phyloP scores from a whole-genome alignment of 1,140 invertebrate species.

The Papilio aristodemus region DNA sequence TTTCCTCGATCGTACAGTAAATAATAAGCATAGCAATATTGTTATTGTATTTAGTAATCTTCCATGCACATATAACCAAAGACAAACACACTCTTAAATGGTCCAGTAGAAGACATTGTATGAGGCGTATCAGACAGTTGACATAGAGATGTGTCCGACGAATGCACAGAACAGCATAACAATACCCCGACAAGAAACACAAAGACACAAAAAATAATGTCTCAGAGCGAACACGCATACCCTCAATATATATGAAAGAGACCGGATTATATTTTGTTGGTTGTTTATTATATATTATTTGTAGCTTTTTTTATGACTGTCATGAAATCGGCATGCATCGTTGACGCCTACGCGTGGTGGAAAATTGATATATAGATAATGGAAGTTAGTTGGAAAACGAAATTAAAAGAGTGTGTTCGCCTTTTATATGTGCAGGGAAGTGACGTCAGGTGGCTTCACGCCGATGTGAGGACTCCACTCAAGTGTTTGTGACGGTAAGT shows the following conservation, averaged over 20 bases:
- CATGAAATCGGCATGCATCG: conserved; percentile 73
- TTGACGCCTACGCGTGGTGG: conserved; percentile 64
- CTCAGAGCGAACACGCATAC: conserved; percentile 49
- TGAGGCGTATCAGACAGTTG: conserved; percentile 51
- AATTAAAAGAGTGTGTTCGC: conserved; percentile 72
- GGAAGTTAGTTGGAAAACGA: conserved; percentile 50
- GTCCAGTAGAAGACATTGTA: conserved; percentile 53
- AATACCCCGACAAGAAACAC: conserved; percentile 20
- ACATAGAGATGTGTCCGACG: conserved; percentile 44
- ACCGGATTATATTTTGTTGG: conserved; percentile 44
- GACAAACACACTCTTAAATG: conserved; percentile 79
- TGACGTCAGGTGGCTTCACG: conserved; percentile 48
- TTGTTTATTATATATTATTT: conserved; percentile 57
- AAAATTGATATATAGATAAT: conserved; percentile 47
- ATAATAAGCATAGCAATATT: conserved; percentile 50
- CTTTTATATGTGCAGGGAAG: conserved; percentile 78
- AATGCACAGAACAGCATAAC: conserved; percentile 24
- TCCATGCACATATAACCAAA: conserved; percentile 80
- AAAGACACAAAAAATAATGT: conserved; percentile 54
- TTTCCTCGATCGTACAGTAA: conserved; percentile 47
- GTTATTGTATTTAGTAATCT: conserved; percentile 63
- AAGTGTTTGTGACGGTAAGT: conserved; percentile 52
- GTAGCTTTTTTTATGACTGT: conserved; percentile 64
- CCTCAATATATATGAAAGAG: conserved; percentile 39
- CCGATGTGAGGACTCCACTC: conserved; percentile 45